A percentile compares a stretch with the other conserved stretches of the same genome.
phyloP scores from a whole-genome alignment of 2,113 vertebrate species.

The Labrus mixtus region DNA sequence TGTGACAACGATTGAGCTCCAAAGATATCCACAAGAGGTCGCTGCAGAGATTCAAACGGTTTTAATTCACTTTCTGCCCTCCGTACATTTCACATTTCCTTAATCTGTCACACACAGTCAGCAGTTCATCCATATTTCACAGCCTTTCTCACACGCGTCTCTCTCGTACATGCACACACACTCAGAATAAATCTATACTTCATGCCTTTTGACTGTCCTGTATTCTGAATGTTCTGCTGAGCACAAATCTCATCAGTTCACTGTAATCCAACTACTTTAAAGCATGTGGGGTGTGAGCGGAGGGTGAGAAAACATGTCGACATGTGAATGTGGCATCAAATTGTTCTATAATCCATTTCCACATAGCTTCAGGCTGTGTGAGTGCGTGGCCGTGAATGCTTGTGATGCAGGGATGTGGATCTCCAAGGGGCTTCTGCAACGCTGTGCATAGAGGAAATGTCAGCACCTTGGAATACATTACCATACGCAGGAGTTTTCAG shows the following conservation, averaged over 20 bases:
- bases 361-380: constrained; percentile 4
- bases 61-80: constrained; percentile 8
- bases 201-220: constrained; percentile 20
- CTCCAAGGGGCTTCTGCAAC: constrained; percentile 1
- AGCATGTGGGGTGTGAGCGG: background rate
- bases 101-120: constrained; percentile 36
- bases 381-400: constrained; percentile 9
- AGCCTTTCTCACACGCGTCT: constrained; percentile 5
- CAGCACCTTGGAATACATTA: background rate
- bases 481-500: background rate
- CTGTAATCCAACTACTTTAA: constrained; percentile 34
- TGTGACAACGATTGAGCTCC: constrained; percentile 16
- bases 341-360: constrained; percentile 47
- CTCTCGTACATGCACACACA: background rate
- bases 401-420: constrained; percentile 22
- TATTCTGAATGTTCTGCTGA: constrained; percentile 25
- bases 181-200: constrained; percentile 16
- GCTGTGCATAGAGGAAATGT: constrained; percentile 13
- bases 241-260: constrained; percentile 47
- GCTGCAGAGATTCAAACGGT: constrained; percentile 13
- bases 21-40: constrained; percentile 36
- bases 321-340: constrained; percentile 31
- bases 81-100: constrained; percentile 22
- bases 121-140: constrained; percentile 54
- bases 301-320: background rate